Conservation (phyloP, 2,888 invertebrate genomes). For the Heliconius erato region DNA sequence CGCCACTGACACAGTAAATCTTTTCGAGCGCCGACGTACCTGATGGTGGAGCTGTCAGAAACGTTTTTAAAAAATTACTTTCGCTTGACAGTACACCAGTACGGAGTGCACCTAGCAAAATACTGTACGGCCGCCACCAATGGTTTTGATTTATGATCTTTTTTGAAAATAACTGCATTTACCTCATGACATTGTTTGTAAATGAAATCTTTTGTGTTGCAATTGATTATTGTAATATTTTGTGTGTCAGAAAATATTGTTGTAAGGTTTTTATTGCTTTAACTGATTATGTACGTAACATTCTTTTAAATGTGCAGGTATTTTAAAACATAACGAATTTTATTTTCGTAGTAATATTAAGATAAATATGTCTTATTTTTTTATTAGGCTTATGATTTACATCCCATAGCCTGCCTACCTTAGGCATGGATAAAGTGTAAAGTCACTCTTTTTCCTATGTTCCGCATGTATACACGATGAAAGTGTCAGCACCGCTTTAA, state of each 20-base stretch:
- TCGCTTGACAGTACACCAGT: constrained; percentile 67
- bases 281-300: neutral
- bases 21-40: constrained; percentile 61
- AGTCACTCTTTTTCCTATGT: too few relatives aligned
- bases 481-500: too few relatives aligned
- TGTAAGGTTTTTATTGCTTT: neutral
- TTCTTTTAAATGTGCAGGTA: too few relatives aligned
- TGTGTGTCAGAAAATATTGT: neutral
- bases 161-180: constrained; percentile 11
- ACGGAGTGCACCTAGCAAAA: constrained; percentile 61
- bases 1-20: constrained; percentile 73
- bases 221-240: neutral
- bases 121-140: constrained; percentile 59
- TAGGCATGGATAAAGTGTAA: too few relatives aligned
- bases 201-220: neutral
- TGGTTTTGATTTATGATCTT: constrained; percentile 48
- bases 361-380: too few relatives aligned
- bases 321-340: too few relatives aligned
- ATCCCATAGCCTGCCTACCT: too few relatives aligned
- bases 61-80: constrained; percentile 77
- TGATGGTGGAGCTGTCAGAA: constrained; percentile 67
- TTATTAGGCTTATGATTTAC: too few relatives aligned
- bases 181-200: neutral
- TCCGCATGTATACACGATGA: too few relatives aligned
- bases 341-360: too few relatives aligned